Conservation (phyloP, 2,113 vertebrate genomes). For the Sinocyclocheilus rhinocerous region DNA sequence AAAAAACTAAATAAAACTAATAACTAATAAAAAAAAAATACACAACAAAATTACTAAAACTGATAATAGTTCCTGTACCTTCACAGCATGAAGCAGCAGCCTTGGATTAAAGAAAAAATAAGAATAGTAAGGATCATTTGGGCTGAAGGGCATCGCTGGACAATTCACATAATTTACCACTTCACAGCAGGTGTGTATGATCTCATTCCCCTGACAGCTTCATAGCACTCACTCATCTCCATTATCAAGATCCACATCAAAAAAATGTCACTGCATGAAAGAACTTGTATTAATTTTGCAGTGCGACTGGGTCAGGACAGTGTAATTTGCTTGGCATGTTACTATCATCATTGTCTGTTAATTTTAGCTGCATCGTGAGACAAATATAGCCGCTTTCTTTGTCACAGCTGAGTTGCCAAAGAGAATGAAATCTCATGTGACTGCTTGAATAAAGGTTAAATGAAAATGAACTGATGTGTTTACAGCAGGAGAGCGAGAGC, state of each 20-base stretch:
- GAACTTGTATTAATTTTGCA: background rate
- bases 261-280: background rate
- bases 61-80: background rate
- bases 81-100: background rate
- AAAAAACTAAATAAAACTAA: too few relatives aligned
- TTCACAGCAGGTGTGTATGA: background rate
- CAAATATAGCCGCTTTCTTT: background rate
- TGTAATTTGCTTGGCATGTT: slow-evolving; percentile 6
- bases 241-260: background rate
- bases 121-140: background rate
- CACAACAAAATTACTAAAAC: background rate
- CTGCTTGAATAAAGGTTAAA: slow-evolving; percentile 13
- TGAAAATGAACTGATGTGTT: slow-evolving; percentile 12
- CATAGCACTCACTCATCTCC: background rate
- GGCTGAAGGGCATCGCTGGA: background rate
- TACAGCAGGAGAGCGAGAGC: background rate
- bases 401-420: background rate
- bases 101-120: background rate
- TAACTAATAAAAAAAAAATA: too few relatives aligned
- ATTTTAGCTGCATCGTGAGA: background rate
- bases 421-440: background rate
- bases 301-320: background rate
- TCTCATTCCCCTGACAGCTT: background rate
- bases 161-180: background rate
- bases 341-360: background rate